Base-by-base conservation (phyloP, 2,797 vertebrate genomes). In the Thamnophis elegans region DNA sequence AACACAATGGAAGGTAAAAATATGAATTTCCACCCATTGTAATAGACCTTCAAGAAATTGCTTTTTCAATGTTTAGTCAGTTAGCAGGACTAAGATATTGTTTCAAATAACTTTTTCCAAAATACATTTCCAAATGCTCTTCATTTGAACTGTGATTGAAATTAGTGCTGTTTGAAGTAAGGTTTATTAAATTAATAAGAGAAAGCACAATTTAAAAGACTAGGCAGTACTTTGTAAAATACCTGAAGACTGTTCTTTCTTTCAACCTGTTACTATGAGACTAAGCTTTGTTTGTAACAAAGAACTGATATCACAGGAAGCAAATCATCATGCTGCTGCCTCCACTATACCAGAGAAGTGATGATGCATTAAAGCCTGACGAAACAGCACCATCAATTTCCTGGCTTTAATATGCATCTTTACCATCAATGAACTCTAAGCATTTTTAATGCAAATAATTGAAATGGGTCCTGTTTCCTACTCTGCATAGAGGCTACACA, bases 401-500 rank as follows among this genome's bases (percentile, higher is more conserved):
- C 91, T 93, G 90, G 92, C 82, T 93, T 68, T 51, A 68, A 58
- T 88, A 58, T 78, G 86, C 68, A 47, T 11, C 62, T 86, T 93
- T 88, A 90, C 14, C 93, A 11, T 89, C 4, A 0, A n/a, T 28
- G 92, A 94, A 78, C 87, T 68, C 89, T 9, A 85, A 51, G 68
- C 90, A 62, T 62, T 16, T 3, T 89, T 1, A 90, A 73, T 93
- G 93, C 14, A 93, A 93, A 51, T 47, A 93, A 94, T 2, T 3
- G 94, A 93, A 94, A 8, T 73, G 88, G 42, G 87, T 20, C 32
- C 42, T 0, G 0, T 94, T 94, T 96, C 89, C 0, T 1, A 82
- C 51, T 51, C 90, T 51, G 82, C 89, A 94, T 91, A 20, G 47
- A 95, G 95, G 94, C 91, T 94, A 92, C 93, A 95, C 92, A 96